Percentiles rank a stretch among this genome's conserved stretches.
These are phyloP conservation scores for Hozukius guyotensis DNA, from an alignment of 2,797 vertebrate genomes.

Conservation along the genomic window DNA sequence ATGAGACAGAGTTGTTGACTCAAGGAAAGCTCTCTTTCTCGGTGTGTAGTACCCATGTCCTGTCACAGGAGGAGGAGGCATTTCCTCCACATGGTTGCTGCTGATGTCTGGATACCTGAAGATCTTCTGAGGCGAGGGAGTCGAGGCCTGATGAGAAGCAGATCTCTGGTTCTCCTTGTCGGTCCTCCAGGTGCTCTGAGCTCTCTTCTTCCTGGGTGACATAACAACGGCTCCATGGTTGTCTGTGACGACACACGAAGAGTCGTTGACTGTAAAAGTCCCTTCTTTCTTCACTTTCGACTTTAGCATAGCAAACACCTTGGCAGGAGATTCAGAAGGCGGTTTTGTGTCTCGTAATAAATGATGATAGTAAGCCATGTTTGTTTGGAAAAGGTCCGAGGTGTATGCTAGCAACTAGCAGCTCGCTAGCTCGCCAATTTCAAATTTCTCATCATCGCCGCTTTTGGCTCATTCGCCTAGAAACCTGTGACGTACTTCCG, in stretches of 20 bases:
- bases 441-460: constrained; percentile 31
- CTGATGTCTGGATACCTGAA: neutral
- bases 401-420: neutral
- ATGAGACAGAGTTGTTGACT: constrained; percentile 29
- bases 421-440: constrained; percentile 21
- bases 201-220: constrained; percentile 30
- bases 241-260: neutral
- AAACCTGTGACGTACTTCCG: constrained; percentile 24
- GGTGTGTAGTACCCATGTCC: neutral
- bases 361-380: constrained; percentile 42
- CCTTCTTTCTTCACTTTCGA: constrained; percentile 68
- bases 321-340: constrained; percentile 74
- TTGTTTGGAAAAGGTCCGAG: accelerated
- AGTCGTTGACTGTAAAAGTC: neutral
- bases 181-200: neutral
- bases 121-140: constrained; percentile 70
- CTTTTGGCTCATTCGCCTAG: constrained; percentile 5
- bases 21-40: constrained; percentile 7
- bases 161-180: constrained; percentile 19
- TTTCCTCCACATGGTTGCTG: neutral
- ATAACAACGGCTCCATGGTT: neutral
- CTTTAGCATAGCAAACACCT: constrained; percentile 82
- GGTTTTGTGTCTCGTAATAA: neutral
- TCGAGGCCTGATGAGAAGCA: constrained; percentile 42
- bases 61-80: neutral